phyloP scores from a whole-genome alignment of 2,797 vertebrate genomes.

The Halcyon leucocephala region DNA sequence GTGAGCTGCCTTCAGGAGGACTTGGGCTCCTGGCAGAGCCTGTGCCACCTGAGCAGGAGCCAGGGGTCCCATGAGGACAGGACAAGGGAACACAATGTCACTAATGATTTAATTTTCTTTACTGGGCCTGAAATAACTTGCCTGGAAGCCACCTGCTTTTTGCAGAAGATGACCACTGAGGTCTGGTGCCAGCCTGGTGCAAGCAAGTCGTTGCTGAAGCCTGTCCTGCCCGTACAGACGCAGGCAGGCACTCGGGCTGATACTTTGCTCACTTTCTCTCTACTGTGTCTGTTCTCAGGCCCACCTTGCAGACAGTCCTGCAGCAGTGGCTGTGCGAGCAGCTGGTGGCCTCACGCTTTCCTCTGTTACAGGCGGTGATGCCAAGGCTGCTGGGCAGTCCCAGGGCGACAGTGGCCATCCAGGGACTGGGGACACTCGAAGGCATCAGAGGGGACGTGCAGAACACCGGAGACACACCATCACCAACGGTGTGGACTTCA shows the following conservation, averaged over 20 bases:
- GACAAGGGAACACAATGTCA: not conserved
- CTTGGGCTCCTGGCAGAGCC: not conserved
- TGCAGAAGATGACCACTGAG: not conserved
- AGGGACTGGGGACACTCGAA: conserved; percentile 72
- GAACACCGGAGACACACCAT: conserved; percentile 93
- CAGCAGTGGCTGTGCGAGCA: not conserved
- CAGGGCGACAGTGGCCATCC: conserved; percentile 78
- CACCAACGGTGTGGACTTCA: conserved; percentile 91
- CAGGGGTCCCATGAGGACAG: not conserved
- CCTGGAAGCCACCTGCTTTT: not conserved
- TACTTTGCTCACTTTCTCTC: not conserved
- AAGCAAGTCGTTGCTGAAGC: not conserved
- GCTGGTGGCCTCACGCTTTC: not conserved
- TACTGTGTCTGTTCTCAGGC: not conserved
- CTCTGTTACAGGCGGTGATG: conserved; percentile 47
- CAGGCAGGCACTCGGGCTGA: not conserved
- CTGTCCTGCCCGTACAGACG: not conserved
- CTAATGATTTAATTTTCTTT: not conserved
- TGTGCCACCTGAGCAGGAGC: not conserved
- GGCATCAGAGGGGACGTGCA: conserved; percentile 81
- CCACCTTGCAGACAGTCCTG: not conserved
- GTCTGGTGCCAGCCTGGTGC: not conserved
- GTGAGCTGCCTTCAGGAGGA: not conserved
- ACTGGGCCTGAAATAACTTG: not conserved
- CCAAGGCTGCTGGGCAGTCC: conserved; percentile 79